Conservation (phyloP, 2,888 invertebrate genomes). For the Nomada fucata region DNA sequence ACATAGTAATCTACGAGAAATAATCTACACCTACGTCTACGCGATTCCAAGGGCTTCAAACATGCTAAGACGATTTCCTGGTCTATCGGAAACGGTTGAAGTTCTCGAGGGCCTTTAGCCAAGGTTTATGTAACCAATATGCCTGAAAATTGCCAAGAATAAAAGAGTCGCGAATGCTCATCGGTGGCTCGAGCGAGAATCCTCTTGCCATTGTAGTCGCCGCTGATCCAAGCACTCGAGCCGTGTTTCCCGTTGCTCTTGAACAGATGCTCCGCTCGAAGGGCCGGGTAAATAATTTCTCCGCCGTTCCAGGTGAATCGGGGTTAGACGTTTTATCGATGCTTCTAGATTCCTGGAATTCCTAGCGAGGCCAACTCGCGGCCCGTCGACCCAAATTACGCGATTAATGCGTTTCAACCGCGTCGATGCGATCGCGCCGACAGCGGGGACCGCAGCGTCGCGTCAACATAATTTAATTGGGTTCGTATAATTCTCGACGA, state of each 20-base stretch:
- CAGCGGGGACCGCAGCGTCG: background rate
- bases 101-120: background rate
- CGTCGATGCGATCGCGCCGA: slow-evolving; percentile 18
- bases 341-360: slow-evolving; percentile 13
- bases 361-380: slow-evolving; percentile 35
- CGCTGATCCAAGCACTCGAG: background rate
- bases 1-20: too few relatives aligned
- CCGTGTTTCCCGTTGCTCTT: background rate
- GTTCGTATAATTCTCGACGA: slow-evolving; percentile 35
- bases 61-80: background rate
- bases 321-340: slow-evolving; percentile 52
- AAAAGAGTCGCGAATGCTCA: slow-evolving; percentile 8
- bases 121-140: background rate
- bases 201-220: slow-evolving; percentile 5
- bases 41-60: background rate
- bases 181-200: slow-evolving; percentile 4
- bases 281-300: slow-evolving; percentile 7
- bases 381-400: slow-evolving; percentile 42
- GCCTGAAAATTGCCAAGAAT: background rate
- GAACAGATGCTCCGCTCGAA: background rate
- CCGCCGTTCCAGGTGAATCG: slow-evolving; percentile 3
- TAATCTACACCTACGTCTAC: background rate
- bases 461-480: slow-evolving; percentile 36
- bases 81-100: background rate
- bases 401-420: slow-evolving; percentile 45